Evolutionary conservation across 2,888 invertebrate species (phyloP).

Genomic region (Choristoneura rosaceana): DNA sequence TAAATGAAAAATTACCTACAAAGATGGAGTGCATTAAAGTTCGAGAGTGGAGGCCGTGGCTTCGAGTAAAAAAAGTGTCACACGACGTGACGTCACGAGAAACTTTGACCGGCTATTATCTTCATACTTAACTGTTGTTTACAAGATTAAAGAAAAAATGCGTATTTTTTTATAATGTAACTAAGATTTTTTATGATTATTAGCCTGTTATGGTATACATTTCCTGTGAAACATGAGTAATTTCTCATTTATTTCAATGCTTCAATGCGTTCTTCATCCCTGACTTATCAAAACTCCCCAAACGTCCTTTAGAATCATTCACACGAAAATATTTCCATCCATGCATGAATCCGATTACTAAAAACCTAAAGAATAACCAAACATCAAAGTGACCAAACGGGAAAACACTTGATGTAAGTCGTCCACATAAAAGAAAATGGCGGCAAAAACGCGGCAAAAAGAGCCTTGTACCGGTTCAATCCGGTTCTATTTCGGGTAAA

Average conservation of each 20-base stretch:
- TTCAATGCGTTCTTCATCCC: neutral
- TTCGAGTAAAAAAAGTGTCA: too few relatives aligned
- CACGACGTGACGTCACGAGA: too few relatives aligned
- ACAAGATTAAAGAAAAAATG: too few relatives aligned
- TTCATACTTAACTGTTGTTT: too few relatives aligned
- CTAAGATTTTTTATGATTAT: too few relatives aligned
- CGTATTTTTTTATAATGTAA: too few relatives aligned
- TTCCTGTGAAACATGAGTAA: too few relatives aligned
- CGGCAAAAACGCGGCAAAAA: neutral
- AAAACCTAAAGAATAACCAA: constrained; percentile 12
- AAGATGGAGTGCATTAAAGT: too few relatives aligned
- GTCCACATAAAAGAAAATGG: constrained; percentile 1
- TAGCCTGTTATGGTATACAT: too few relatives aligned
- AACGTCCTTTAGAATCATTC: neutral
- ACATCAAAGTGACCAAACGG: constrained; percentile 16
- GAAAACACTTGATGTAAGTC: constrained; percentile 10
- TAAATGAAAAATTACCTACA: too few relatives aligned
- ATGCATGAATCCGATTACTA: constrained; percentile 3
- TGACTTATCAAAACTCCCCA: neutral
- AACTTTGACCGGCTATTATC: too few relatives aligned
- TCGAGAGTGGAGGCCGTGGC: too few relatives aligned
- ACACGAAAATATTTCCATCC: neutral
- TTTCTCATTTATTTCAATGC: neutral
- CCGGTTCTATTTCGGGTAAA: neutral
- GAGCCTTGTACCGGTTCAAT: neutral